Base-by-base conservation (phyloP, 2,888 invertebrate genomes). In the Agrotis segetum region DNA sequence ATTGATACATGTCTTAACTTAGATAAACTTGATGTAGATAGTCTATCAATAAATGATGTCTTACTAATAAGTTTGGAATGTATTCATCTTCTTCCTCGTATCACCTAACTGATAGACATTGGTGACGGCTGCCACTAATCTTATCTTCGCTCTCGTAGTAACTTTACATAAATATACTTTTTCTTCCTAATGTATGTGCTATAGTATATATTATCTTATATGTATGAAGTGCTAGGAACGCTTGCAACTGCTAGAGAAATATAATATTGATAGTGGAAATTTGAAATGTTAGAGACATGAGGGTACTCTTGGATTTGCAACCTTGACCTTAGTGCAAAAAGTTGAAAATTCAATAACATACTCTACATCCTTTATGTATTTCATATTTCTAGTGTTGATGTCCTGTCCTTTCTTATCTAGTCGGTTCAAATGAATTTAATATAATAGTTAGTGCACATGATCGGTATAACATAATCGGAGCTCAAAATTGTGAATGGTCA, bases 61-160 rank as follows among this genome's bases (percentile, higher is more conserved):
- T 60, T 82, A 78, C 63, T 50, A 53, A 73, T 82, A 73, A 77
- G 67, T 76, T 64, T 47, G 68, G 58, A 55, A 72, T 66, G 50
- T 77, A 50, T 56, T 49, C 55, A 67, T 56, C 24, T 19, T 53
- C 16, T 44, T 19, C n/a, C 29, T 49, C n/a, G 29, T 46, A 52
- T 44, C 21, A 47, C 6, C 72, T 82, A 72, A 82, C 66, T 46
- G 62, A 50, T 16, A 71, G 56, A 53, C 63, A 1, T 82, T 74
- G 88, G 87, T 89, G 87, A 86, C 83, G 89, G 88, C 86, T 89
- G 87, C 84, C 68, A 85, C 85, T 89, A 88, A 88, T 82, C 74
- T 77, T 60, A 53, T 71, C 77, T 75, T 55, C 49, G 53, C 72
- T 73, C 59, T 62, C 46, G 50, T 64, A 67, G 49, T 71, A 65